Conservation (phyloP, 2,797 vertebrate genomes). For the Buceros bicornis region DNA sequence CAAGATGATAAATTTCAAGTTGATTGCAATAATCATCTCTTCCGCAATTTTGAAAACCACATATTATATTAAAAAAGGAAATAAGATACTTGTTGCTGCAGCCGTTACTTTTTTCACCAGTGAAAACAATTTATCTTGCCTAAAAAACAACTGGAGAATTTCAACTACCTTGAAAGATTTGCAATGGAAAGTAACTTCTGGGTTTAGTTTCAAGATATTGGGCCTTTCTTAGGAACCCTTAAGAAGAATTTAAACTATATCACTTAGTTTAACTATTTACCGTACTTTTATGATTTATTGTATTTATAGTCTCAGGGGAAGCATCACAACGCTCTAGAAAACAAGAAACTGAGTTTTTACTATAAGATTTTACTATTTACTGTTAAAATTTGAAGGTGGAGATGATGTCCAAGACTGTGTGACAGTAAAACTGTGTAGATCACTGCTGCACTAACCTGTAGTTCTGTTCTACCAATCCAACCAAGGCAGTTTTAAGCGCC, state of each 20-base stretch:
- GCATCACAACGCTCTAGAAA: neutral
- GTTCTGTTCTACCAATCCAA: neutral
- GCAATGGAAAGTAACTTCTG: neutral
- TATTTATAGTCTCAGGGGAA: neutral
- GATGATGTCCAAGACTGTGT: fast-evolving
- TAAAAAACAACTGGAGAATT: neutral
- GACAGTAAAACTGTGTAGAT: neutral
- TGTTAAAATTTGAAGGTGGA: neutral
- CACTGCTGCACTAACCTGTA: neutral
- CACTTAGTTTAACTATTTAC: neutral
- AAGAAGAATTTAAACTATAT: neutral
- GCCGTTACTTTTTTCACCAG: neutral
- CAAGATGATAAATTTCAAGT: neutral
- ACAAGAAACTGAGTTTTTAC: neutral
- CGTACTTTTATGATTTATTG: neutral
- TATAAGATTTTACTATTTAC: neutral
- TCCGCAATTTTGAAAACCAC: neutral
- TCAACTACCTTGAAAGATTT: neutral
- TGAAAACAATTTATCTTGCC: neutral
- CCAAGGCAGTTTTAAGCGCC: neutral
- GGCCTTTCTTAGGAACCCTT: neutral
- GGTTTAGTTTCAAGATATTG: neutral
- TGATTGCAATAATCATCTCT: neutral
- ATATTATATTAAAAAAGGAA: no score
- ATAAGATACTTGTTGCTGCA: neutral